Percentiles rank a stretch among this genome's conserved stretches.
These are phyloP conservation scores for Myiothlypis chrysogaster DNA, from an alignment of 2,797 vertebrate species.

Conservation along the genomic window DNA sequence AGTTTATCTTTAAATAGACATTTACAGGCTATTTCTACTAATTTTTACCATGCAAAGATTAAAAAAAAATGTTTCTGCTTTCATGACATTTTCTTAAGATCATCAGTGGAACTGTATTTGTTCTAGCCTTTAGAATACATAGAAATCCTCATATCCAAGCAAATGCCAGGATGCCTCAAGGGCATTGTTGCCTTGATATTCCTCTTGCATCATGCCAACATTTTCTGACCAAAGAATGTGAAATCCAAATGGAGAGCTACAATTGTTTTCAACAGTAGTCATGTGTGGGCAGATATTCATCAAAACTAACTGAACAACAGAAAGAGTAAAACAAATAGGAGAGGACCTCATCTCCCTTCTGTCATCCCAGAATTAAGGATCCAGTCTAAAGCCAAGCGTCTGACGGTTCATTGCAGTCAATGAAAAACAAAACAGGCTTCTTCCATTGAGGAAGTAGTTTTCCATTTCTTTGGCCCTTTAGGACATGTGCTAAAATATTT, in stretches of 20 bases:
- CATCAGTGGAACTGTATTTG: neutral
- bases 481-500: neutral
- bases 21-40: neutral
- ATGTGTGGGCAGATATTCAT: slow-evolving; percentile 6
- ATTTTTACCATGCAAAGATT: neutral
- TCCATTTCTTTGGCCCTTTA: neutral
- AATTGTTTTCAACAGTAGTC: neutral
- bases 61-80: neutral
- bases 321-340: neutral
- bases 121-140: neutral
- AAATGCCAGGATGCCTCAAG: slow-evolving; percentile 16
- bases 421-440: neutral
- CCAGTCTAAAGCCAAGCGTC: neutral
- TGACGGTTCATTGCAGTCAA: neutral
- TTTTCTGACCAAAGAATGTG: slow-evolving; percentile 11
- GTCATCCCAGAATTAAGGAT: neutral
- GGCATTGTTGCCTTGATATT: neutral
- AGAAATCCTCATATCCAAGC: neutral
- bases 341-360: neutral
- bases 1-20: neutral
- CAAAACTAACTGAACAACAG: neutral
- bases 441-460: neutral
- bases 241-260: neutral
- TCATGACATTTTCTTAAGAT: slow-evolving; percentile 1
- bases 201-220: neutral